phyloP scores from a whole-genome alignment of 1,140 invertebrate genomes.

The Formica exsecta region DNA sequence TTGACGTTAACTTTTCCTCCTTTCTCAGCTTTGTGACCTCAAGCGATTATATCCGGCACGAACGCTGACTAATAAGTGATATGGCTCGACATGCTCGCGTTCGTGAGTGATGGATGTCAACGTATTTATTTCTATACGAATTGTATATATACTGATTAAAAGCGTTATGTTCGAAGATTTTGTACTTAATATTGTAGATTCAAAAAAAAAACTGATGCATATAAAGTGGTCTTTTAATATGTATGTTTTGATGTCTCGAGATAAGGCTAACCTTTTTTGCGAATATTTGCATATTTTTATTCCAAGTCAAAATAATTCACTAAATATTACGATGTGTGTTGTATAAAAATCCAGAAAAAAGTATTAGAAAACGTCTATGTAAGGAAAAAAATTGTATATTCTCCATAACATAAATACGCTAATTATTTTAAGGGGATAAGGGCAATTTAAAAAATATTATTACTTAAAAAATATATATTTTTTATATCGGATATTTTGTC shows the following conservation, averaged over 20 bases:
- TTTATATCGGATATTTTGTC: neutral
- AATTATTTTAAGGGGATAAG: neutral
- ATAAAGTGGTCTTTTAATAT: neutral
- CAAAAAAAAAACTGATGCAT: neutral
- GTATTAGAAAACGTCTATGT: neutral
- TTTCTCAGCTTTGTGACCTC: neutral
- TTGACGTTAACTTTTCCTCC: neutral
- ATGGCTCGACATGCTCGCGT: neutral
- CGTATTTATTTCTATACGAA: neutral
- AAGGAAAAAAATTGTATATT: neutral
- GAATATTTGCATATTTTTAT: neutral
- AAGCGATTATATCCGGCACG: neutral
- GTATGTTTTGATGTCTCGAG: neutral
- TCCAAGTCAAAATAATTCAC: neutral
- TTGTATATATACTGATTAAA: neutral
- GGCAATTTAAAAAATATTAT: neutral
- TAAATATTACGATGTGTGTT: neutral
- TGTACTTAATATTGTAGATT: neutral
- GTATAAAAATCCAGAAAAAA: neutral
- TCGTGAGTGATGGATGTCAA: slow-evolving; percentile 25
- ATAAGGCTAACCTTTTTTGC: neutral
- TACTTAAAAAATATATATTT: neutral
- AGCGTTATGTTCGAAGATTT: neutral
- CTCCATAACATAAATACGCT: neutral
- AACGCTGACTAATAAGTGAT: slow-evolving; percentile 28